These are phyloP conservation scores for Hanleya hanleyi DNA, from an alignment of 2,888 invertebrate genomes.

Conservation along the genomic window DNA sequence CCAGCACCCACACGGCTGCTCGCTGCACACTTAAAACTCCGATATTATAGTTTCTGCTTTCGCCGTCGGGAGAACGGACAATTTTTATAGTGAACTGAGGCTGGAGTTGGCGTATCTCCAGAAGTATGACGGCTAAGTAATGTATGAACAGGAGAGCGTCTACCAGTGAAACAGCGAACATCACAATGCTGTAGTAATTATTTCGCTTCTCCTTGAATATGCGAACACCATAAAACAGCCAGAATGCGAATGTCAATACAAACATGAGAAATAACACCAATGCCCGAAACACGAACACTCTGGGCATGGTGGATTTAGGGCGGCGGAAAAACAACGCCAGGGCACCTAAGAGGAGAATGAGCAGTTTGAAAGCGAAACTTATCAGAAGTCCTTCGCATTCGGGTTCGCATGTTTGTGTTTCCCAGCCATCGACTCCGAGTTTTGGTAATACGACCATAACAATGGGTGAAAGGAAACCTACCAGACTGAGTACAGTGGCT, in stretches of 20 bases:
- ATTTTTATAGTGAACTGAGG: conserved; percentile 83
- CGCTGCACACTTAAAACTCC: conserved; percentile 88
- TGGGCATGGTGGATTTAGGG: conserved; percentile 89
- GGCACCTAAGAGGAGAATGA: conserved; percentile 89
- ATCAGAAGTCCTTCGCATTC: conserved; percentile 88
- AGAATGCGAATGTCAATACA: conserved; percentile 95
- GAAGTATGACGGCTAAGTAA: conserved; percentile 92
- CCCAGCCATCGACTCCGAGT: conserved; percentile 79
- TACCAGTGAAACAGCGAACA: conserved; percentile 92
- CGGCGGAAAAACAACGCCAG: conserved; percentile 94
- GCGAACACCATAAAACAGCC: conserved; percentile 98
- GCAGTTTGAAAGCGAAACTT: conserved; percentile 91
- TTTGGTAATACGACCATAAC: conserved; percentile 96
- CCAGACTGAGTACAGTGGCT: conserved; percentile 84
- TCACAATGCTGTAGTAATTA: conserved; percentile 88
- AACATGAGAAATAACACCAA: conserved; percentile 90
- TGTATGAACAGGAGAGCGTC: conserved; percentile 96
- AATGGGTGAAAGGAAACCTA: conserved; percentile 92
- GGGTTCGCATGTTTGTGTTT: conserved; percentile 49
- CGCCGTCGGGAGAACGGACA: conserved; percentile 96
- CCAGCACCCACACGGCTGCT: conserved; percentile 94
- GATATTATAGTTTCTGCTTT: conserved; percentile 85
- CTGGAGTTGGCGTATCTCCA: conserved; percentile 94
- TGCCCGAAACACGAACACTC: conserved; percentile 92
- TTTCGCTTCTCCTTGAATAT: conserved; percentile 73